Base-by-base conservation (phyloP, 2,797 vertebrate species). In the Notolepis coatsorum region DNA sequence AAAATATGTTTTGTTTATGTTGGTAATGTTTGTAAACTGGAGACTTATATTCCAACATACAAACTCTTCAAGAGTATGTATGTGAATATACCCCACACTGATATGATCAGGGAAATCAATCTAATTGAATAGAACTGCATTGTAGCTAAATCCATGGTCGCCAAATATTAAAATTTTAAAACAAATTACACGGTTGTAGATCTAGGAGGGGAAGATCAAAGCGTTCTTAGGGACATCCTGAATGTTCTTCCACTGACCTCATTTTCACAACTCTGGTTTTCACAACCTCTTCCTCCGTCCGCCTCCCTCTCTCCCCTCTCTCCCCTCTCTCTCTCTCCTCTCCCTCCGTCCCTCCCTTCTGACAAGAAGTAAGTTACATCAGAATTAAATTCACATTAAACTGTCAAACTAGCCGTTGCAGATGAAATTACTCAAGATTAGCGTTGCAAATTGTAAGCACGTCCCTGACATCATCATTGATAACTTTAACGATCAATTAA, bases 281-380 rank as follows among this genome's bases (percentile, higher is more conserved):
- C 43, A 45, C 45, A 73, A 51, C 53, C 56, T 65, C 82, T 82
- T 85, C 70, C 67, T 80, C 61, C 64, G 15, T 46, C 4, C 5
- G 31, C 71, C 27, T 70, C 31, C 61, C 27, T 24, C 6, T 25
- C 28, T 7, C 23, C 42, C 28, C n/a, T 5, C 5, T 52, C 51
- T 31, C 56, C 27, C 43, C 31, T 38, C 63, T 12, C 53, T 65
- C 45, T 63, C 37, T 58, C 42, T 73, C 65, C 30, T 71, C 68
- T 75, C 60, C 51, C 2, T 27, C 25, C 17, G 13, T 53, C 20
- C 13, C n/a, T 38, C n/a, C 17, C 5, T 24, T 8, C 38, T 75
- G 68, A 67, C 64, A 56, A 68, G 71, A 81, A 71, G 9, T 53
- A 0, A 20, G 7, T 42, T 8, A 69, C 49, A 76, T 13, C 7